A percentile compares a stretch with the other conserved stretches of the same genome.
phyloP scores from a whole-genome alignment of 1,140 invertebrate genomes.

The Megathymus violae region DNA sequence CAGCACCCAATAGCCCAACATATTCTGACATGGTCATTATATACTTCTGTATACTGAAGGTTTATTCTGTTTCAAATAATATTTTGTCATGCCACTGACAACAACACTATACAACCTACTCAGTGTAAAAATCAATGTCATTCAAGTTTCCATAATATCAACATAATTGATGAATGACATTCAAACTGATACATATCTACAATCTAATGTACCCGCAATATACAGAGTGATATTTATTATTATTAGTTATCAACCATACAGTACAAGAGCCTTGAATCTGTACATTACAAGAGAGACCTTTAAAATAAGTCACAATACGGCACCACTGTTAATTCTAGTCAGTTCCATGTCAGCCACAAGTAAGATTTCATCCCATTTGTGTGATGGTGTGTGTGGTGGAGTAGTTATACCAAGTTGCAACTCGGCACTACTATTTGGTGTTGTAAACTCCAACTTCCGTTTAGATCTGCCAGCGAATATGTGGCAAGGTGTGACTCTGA shows the following conservation, averaged over 20 bases:
- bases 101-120: too few relatives aligned
- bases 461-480: conserved; percentile 74
- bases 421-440: conserved; percentile 56
- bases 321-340: conserved; percentile 78
- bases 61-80: too few relatives aligned
- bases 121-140: too few relatives aligned
- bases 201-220: too few relatives aligned
- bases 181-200: too few relatives aligned
- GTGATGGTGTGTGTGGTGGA: conserved; percentile 74
- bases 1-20: not conserved
- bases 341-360: conserved; percentile 82
- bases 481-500: conserved; percentile 60
- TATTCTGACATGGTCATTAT: not conserved
- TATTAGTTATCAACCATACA: not conserved
- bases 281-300: conserved; percentile 21
- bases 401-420: conserved; percentile 64
- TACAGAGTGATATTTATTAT: not conserved
- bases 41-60: too few relatives aligned
- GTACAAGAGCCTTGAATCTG: conserved; percentile 4
- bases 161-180: too few relatives aligned
- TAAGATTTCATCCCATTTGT: conserved; percentile 82
- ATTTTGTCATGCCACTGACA: too few relatives aligned
- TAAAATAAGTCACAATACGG: conserved; percentile 59
- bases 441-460: conserved; percentile 79
- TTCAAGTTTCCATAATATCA: too few relatives aligned